Evolutionary conservation across 2,888 invertebrate genomes (phyloP), one percentile per base, ranked within the genome.

Genomic region (Busseola fusca): DNA sequence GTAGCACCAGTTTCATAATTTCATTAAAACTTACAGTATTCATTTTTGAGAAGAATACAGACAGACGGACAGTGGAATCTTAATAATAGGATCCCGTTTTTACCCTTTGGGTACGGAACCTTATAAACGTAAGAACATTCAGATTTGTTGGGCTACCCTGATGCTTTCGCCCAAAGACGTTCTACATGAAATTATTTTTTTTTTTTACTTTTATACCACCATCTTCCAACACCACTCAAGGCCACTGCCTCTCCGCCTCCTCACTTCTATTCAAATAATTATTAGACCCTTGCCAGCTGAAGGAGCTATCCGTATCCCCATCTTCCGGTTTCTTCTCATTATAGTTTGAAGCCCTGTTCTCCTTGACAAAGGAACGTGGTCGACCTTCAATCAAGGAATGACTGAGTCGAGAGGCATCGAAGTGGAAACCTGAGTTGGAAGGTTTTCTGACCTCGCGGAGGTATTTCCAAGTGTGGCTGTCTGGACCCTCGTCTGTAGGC

Each of bases 401-500:
- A 74, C 88, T 91, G 34, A 92, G 90, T 0, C 94, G 88, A 0
- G 93, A 92, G 0, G 89, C 91, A 78, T 93, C 95, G 82, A 96
- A 91, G 74, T 95, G 93, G 87, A 88, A 96, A 16, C 89, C 93
- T 0, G 94, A 92, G 88, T 96, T 96, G 58, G 95, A 95, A 0
- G 96, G 96, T 63, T 93, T 94, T 3, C 95, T 88, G 2, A 95
- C 93, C 63, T 96, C 95, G 59, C 91, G 88, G 14, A 94, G 87
- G 83, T 95, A 96, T 67, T 92, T 92, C 94, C 94, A 95, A 0
- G 96, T 96, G 89, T 96, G 94, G 64, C 94, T 95, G 67, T 94
- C 93, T 3, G 91, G 83, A 0, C 87, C 88, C 3, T 84, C 90
- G 21, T 90, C 89, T 4, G 87, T 86, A 0, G 87, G 71, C 54